phyloP scores from a whole-genome alignment of 2,888 invertebrate genomes.

The Philereme transversata region DNA sequence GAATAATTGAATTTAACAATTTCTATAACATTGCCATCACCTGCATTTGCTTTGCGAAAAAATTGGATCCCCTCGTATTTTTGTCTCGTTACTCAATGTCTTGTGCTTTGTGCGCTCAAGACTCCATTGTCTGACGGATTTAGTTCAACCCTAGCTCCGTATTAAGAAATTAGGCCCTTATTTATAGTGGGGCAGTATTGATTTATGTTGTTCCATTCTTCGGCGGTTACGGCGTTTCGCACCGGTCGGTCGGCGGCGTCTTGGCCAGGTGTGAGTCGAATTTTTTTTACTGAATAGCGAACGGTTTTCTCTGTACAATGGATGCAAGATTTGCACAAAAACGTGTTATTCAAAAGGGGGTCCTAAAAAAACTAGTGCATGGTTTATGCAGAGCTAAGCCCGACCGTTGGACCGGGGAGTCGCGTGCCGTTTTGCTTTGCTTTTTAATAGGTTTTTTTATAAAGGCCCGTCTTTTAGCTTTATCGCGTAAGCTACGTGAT shows the following conservation, averaged over 20 bases:
- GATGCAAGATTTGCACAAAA: slow-evolving; percentile 81
- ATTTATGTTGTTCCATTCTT: slow-evolving; percentile 57
- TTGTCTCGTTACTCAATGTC: slow-evolving; percentile 79
- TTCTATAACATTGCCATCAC: slow-evolving; percentile 72
- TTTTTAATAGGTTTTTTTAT: slow-evolving; percentile 61
- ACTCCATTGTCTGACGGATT: slow-evolving; percentile 62
- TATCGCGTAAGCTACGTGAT: slow-evolving; percentile 40
- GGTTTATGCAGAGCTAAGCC: slow-evolving; percentile 51
- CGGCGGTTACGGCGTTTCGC: slow-evolving; percentile 58
- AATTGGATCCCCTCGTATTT: slow-evolving; percentile 70
- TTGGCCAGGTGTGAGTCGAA: slow-evolving; percentile 73
- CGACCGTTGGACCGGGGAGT: slow-evolving; percentile 55
- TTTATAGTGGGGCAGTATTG: slow-evolving; percentile 64
- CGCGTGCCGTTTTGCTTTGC: slow-evolving; percentile 70
- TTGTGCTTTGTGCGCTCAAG: slow-evolving; percentile 61
- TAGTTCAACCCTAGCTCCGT: slow-evolving; percentile 51
- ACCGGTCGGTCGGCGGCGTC: slow-evolving; percentile 46
- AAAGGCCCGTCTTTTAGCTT: slow-evolving; percentile 38
- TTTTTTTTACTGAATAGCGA: slow-evolving; percentile 64
- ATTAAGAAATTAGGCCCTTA: slow-evolving; percentile 71
- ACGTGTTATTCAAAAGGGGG: slow-evolving; percentile 66
- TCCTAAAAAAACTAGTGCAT: slow-evolving; percentile 62
- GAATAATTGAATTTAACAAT: slow-evolving; percentile 77
- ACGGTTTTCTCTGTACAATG: slow-evolving; percentile 74
- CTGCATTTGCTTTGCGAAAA: slow-evolving; percentile 66